Base-by-base conservation (phyloP, 2,797 vertebrate genomes). In the Alosa sapidissima region DNA sequence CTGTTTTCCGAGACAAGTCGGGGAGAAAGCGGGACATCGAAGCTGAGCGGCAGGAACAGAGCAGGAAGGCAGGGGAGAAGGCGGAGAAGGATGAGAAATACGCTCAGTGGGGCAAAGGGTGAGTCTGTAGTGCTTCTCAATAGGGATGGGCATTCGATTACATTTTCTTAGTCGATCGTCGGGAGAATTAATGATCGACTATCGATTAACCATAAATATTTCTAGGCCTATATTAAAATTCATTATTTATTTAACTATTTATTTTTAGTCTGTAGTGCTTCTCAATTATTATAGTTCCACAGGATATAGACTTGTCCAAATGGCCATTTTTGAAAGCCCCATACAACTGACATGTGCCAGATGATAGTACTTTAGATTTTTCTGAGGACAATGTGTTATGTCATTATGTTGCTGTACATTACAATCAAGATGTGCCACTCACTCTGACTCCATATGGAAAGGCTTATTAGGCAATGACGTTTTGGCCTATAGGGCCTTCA, bases 21-120 rank as follows among this genome's bases (percentile, higher is more conserved):
- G 98, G 98, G 45, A 97, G 96, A 90, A 96, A 87, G 89, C 96
- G 97, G 78, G 94, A 99, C 93, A 92, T 99, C 52, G 95, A 94
- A 0, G 90, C 93, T 6, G 98, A 99, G 90, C 94, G 94, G 86
- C 93, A 94, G 78, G 97, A 98, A 81, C 94, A 96, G 92, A 93
- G 86, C 88, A 95, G 68, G 91, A 96, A 95, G 89, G 96, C 92
- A 11, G 95, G 93, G 82, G 97, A 96, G 24, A 94, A 97, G 87
- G 94, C 96, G 0, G 92, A 95, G 90, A 96, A 95, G 47, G 96
- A 97, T 1, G 95, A 97, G 88, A 97, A 97, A 68, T 99, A 99
- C 0, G 96, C 97, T 60, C 95, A 96, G 82, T 99, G 98, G 98
- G 98, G 98, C 0, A 97, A 94, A 93, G 98, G 98, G 98, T 98